A percentile compares a stretch with the other conserved stretches of the same genome.
Conservation (phyloP, 2,113 vertebrate species). For the Oxyura jamaicensis region DNA sequence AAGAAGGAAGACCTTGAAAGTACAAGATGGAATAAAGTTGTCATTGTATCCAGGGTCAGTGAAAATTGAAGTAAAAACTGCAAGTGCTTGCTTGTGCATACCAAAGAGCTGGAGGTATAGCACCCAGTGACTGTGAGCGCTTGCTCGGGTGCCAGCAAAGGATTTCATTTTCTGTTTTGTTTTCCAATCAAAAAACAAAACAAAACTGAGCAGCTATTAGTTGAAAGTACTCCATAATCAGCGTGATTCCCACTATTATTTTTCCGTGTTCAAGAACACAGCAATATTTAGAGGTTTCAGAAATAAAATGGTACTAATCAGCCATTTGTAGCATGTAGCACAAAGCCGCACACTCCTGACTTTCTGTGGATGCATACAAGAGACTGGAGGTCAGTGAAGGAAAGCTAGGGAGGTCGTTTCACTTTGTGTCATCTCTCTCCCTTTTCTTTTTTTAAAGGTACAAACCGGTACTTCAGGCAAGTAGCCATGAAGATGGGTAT, state of each 20-base stretch:
- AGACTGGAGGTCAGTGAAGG: background rate
- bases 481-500: constrained; percentile 81
- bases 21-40: background rate
- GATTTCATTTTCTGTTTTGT: background rate
- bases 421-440: background rate
- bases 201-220: background rate
- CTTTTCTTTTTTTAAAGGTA: constrained; percentile 76
- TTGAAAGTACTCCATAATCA: background rate
- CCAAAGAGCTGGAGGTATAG: background rate
- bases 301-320: background rate
- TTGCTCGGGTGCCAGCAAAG: background rate
- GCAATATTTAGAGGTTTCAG: background rate
- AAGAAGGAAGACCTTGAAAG: background rate
- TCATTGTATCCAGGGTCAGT: background rate
- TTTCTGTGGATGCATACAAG: rapidly evolving
- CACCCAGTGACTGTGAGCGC: background rate
- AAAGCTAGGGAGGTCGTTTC: background rate
- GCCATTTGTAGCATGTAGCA: background rate
- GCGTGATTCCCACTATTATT: background rate
- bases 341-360: background rate
- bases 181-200: background rate
- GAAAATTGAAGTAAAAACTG: background rate
- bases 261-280: background rate
- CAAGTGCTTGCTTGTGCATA: background rate
- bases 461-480: constrained; percentile 87